Conservation (phyloP, 2,113 vertebrate species). For the Cygnus atratus region DNA sequence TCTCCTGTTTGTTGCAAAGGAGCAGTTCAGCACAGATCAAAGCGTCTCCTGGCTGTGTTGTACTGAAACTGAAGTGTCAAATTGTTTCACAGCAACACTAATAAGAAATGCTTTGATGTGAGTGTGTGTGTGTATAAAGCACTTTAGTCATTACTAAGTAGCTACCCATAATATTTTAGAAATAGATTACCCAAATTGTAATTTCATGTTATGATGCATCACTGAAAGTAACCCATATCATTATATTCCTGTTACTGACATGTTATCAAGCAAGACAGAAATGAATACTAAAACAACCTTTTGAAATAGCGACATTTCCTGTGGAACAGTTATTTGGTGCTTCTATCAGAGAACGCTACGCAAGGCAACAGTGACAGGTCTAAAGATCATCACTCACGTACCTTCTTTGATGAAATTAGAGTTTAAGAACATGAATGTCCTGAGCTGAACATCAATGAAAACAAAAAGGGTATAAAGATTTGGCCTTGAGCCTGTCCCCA, state of each 20-base stretch:
- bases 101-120: background rate
- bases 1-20: background rate
- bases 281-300: background rate
- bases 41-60: background rate
- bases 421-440: background rate
- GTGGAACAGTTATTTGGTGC: background rate
- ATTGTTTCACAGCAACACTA: background rate
- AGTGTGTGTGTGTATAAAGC: background rate
- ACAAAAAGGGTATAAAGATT: background rate
- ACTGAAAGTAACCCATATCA: background rate
- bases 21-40: slow-evolving; percentile 1
- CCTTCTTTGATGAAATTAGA: background rate
- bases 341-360: background rate
- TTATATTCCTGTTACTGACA: background rate
- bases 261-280: background rate
- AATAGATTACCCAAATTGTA: background rate
- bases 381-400: background rate
- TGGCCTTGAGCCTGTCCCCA: background rate
- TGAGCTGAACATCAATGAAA: background rate
- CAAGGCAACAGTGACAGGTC: background rate
- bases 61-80: background rate
- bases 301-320: background rate
- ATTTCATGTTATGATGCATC: background rate
- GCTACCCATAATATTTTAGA: background rate
- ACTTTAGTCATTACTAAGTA: background rate